Evolutionary conservation across 1,140 invertebrate genomes (phyloP).

Genomic region (Episyrphus balteatus): DNA sequence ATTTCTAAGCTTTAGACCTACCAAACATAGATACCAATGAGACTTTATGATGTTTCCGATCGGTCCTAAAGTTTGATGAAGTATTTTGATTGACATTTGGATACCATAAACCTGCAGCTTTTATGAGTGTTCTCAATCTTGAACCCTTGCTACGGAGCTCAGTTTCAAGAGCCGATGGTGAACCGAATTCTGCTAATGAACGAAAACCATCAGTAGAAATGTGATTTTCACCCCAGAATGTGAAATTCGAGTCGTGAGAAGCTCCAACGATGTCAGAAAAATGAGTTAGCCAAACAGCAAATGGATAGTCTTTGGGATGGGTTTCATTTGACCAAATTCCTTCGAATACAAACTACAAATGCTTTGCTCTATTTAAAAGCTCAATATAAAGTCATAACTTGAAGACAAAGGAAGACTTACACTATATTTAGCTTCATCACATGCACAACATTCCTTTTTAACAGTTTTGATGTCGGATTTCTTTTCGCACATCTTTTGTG

Average conservation of each 20-base stretch:
- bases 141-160: constrained; percentile 75
- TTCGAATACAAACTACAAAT: constrained; percentile 71
- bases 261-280: constrained; percentile 98
- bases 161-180: constrained; percentile 77
- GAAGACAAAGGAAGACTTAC: constrained; percentile 41
- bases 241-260: constrained; percentile 80
- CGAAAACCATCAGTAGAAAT: constrained; percentile 85
- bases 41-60: constrained; percentile 76
- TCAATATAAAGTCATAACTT: neutral
- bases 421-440: constrained; percentile 83
- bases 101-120: constrained; percentile 88
- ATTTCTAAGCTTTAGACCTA: neutral
- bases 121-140: constrained; percentile 83
- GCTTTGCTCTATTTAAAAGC: neutral
- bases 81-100: constrained; percentile 84
- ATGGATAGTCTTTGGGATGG: constrained; percentile 95
- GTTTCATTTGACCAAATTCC: constrained; percentile 93
- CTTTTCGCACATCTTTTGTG: constrained; percentile 68
- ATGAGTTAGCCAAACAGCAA: constrained; percentile 80
- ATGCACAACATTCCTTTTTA: constrained; percentile 68
- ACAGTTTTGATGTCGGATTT: constrained; percentile 36
- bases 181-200: constrained; percentile 56
- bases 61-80: constrained; percentile 73
- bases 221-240: constrained; percentile 88
- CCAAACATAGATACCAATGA: constrained; percentile 92